Evolutionary conservation across 2,113 vertebrate genomes (phyloP), one percentile per base, ranked within the genome.

Genomic region (Chelonoidis abingdonii): DNA sequence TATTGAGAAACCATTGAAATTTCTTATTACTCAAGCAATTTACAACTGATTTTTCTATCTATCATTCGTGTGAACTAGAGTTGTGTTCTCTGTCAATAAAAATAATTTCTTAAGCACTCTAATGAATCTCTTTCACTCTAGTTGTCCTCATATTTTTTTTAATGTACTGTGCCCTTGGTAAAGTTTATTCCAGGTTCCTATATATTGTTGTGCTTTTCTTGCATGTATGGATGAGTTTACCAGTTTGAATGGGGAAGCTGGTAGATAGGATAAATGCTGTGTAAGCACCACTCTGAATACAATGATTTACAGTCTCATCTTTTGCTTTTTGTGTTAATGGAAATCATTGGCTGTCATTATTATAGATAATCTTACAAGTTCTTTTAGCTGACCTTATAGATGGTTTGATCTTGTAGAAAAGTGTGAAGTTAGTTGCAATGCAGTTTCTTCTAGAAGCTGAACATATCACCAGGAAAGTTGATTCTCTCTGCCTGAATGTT

Each of bases 81-180:
- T 53, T 93, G 78, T 3, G 84, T 92, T 94, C 8, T 95, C 92
- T 91, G 88, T 97, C 93, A 90, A 75, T 56, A 94, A 83, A 91
- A 83, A 79, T 93, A 0, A 89, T 84, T 94, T 95, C 91, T 91
- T 82, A 90, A 1, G 85, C 86, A 92, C 92, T 87, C 54, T 0
- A 5, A 86, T 89, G 69, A 92, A 29, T 72, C 56, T 93, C 59
- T 72, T 44, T 79, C 1, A 0, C 87, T 92, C n/a, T 31, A 13
- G 14, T 65, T 91, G 38, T 85, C 87, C 84, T 59, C 9, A 10
- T 87, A 93, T 93, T 94, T 80, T 59, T 62, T 62, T 62, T 62
- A 62, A 62, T 35, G 14, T 62, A 16, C 35, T 62, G 59, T 62
- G 59, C 59, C 59, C 29, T 16, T 31, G 59, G 57, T 59, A 59